Base-by-base conservation (phyloP, 2,797 vertebrate genomes). In the Lacerta agilis region DNA sequence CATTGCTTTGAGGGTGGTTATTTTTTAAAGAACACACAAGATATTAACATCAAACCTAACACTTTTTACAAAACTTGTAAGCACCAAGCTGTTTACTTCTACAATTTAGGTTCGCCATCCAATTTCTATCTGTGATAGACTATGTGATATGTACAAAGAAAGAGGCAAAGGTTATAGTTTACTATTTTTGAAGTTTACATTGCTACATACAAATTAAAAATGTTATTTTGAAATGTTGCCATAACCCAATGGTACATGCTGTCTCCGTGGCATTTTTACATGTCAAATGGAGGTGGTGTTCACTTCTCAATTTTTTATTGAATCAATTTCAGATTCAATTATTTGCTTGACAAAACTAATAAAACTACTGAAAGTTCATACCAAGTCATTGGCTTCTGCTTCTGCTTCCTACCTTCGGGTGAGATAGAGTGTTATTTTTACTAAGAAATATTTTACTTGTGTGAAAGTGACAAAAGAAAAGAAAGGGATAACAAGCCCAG, bases 121-220 rank as follows among this genome's bases (percentile, higher is more conserved):
- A 96, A 95, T 95, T 97, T 97, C 97, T 97, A 96, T 97, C 97
- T 96, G 96, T 97, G 97, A 97, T 96, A 97, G 96, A 97, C 93
- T 95, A 96, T 92, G 93, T 90, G 94, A 94, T 95, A 95, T 95
- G 95, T 96, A 95, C 95, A 95, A 96, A 96, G 18, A 27, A 1
- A 38, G 15, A 61, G 0, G 58, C 41, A 1, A 94, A 93, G 94
- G 94, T 94, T 96, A 97, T 96, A 97, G 96, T 97, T 97, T 97
- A 96, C 97, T 97, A 96, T 97, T 97, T 97, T 97, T 97, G 94
- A 97, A 97, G 97, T 97, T 97, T 97, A 97, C 97, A 97, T 97
- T 96, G 96, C 96, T 96, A 96, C 96, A 95, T 96, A 96, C 43
- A 93, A 96, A 97, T 79, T 33, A 94, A 87, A 95, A 95, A 95